Conservation (phyloP, 2,113 vertebrate species). For the Microtus richardsoni region DNA sequence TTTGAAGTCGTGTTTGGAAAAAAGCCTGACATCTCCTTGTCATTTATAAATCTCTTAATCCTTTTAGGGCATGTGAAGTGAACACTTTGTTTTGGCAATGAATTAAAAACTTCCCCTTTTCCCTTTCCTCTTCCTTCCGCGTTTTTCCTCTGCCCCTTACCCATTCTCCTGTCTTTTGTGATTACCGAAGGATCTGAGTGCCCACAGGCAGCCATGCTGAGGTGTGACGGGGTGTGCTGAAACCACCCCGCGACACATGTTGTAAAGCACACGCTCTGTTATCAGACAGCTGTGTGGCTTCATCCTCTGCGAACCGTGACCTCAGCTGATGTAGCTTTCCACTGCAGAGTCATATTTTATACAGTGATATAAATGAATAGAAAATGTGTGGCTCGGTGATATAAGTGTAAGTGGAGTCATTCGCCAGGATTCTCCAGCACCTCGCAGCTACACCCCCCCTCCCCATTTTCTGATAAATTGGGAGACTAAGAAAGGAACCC, state of each 20-base stretch:
- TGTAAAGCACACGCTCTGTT: neutral
- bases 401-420: neutral
- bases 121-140: neutral
- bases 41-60: conserved; percentile 61
- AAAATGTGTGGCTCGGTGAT: no score
- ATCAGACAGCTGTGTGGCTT: neutral
- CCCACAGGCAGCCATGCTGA: neutral
- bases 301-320: conserved; percentile 32
- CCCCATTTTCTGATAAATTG: neutral
- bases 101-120: conserved; percentile 67
- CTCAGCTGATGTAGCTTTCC: neutral
- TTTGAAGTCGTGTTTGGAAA: neutral
- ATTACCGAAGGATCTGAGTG: neutral
- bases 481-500: neutral
- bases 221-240: neutral
- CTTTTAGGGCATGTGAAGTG: neutral
- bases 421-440: neutral
- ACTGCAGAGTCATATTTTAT: conserved; percentile 21
- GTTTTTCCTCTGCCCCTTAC: fast-evolving
- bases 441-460: no score
- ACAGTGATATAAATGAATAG: neutral
- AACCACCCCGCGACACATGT: neutral
- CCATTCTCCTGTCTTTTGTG: neutral
- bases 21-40: conserved; percentile 2
- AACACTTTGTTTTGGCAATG: conserved; percentile 67